phyloP scores from a whole-genome alignment of 2,888 invertebrate species.

The Patella pellucida region DNA sequence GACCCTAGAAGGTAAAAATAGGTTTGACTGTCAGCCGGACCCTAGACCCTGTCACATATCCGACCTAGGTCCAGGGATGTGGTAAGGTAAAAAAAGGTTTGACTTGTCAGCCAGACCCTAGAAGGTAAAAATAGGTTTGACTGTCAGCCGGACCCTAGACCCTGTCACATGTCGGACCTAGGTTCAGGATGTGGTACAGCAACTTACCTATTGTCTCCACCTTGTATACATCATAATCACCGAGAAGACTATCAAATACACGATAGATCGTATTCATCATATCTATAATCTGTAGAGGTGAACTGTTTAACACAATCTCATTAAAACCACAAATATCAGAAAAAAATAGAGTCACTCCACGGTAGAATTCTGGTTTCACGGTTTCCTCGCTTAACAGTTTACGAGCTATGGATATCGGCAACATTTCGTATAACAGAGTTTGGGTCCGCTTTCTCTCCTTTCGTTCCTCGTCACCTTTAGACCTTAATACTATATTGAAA shows the following conservation, averaged over 20 bases:
- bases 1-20: too few species aligned
- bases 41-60: too few species aligned
- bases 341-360: conserved; percentile 41
- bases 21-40: too few species aligned
- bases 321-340: conserved; percentile 52
- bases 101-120: too few species aligned
- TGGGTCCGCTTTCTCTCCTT: conserved; percentile 45
- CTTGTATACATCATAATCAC: conserved; percentile 56
- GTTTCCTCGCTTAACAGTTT: conserved; percentile 37
- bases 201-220: conserved; percentile 60
- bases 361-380: conserved; percentile 40
- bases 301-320: conserved; percentile 43
- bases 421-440: conserved; percentile 41
- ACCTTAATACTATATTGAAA: conserved; percentile 21
- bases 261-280: conserved; percentile 55
- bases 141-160: too few species aligned
- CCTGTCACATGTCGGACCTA: too few species aligned
- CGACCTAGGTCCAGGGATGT: too few species aligned
- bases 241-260: conserved; percentile 49
- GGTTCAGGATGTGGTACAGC: too few species aligned
- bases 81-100: too few species aligned
- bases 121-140: too few species aligned
- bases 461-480: background rate
- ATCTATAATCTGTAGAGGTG: conserved; percentile 56
- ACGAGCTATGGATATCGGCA: conserved; percentile 44